Conservation (phyloP, 2,888 invertebrate genomes). For the Laspeyria flexula region DNA sequence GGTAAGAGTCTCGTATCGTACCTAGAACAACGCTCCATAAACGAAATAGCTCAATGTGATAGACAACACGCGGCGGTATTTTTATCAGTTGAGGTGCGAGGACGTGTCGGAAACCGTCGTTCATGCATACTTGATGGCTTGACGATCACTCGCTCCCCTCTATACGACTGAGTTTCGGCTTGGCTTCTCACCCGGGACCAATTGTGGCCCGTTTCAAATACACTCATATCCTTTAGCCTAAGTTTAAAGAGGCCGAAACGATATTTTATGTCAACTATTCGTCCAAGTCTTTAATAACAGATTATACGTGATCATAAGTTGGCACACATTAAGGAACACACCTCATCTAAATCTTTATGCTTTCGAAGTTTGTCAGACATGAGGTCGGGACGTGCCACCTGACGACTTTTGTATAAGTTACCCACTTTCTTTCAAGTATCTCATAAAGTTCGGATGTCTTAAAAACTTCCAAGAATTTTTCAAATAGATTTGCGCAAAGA, state of each 20-base stretch:
- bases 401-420: slow-evolving; percentile 17
- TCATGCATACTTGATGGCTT: slow-evolving; percentile 69
- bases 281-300: slow-evolving; percentile 24
- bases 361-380: slow-evolving; percentile 33
- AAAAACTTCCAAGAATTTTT: slow-evolving; percentile 17
- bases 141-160: slow-evolving; percentile 51
- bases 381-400: slow-evolving; percentile 36
- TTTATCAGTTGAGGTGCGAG: slow-evolving; percentile 42
- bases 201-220: slow-evolving; percentile 29
- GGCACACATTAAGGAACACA: slow-evolving; percentile 21
- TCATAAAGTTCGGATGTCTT: slow-evolving; percentile 11
- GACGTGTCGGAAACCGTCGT: slow-evolving; percentile 59
- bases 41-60: slow-evolving; percentile 21
- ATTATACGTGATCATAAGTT: slow-evolving; percentile 20
- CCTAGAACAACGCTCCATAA: slow-evolving; percentile 29
- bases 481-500: slow-evolving; percentile 2
- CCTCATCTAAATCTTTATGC: slow-evolving; percentile 25
- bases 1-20: slow-evolving; percentile 2
- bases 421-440: slow-evolving; percentile 16
- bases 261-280: background rate
- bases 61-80: slow-evolving; percentile 38
- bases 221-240: slow-evolving; percentile 15
- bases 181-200: slow-evolving; percentile 40
- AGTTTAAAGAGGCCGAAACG: slow-evolving; percentile 8
- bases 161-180: slow-evolving; percentile 38